Percentiles rank a stretch among this genome's conserved stretches.
Evolutionary conservation across 2,113 vertebrate species (phyloP).

Genomic region (Scomber japonicus): DNA sequence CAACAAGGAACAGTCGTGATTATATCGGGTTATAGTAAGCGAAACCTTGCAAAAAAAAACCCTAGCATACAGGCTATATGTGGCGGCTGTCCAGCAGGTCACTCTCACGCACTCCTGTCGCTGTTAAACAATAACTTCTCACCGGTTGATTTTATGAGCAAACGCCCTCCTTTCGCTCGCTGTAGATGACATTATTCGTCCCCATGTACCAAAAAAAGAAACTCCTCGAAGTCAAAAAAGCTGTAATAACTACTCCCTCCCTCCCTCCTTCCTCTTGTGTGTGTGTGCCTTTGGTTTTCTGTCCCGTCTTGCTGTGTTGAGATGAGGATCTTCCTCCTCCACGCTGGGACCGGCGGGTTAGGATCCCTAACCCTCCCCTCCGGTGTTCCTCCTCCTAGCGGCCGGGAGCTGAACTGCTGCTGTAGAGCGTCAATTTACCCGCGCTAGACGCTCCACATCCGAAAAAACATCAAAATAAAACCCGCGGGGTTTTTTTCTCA

Average conservation of each 20-base stretch:
- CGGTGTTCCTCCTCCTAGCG: conserved; percentile 82
- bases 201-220: conserved; percentile 62
- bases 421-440: background rate
- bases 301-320: conserved; percentile 43
- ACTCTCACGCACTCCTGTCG: conserved; percentile 15
- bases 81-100: conserved; percentile 53
- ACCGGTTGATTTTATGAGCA: conserved; percentile 94
- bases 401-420: conserved; percentile 70
- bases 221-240: conserved; percentile 50
- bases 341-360: conserved; percentile 45
- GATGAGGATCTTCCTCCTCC: conserved; percentile 81
- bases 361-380: conserved; percentile 52
- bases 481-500: fast-evolving
- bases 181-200: conserved; percentile 81
- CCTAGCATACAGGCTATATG: conserved; percentile 68
- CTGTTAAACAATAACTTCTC: conserved; percentile 70
- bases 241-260: conserved; percentile 27
- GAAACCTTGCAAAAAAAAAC: conserved; percentile 2
- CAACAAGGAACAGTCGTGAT: background rate
- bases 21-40: background rate
- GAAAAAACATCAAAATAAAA: conserved; percentile 52
- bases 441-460: conserved; percentile 2
- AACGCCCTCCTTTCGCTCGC: conserved; percentile 90
- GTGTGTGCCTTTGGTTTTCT: conserved; percentile 23
- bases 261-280: background rate